These are phyloP conservation scores for Acromyrmex charruanus DNA, from an alignment of 1,140 invertebrate species.

Conservation along the genomic window DNA sequence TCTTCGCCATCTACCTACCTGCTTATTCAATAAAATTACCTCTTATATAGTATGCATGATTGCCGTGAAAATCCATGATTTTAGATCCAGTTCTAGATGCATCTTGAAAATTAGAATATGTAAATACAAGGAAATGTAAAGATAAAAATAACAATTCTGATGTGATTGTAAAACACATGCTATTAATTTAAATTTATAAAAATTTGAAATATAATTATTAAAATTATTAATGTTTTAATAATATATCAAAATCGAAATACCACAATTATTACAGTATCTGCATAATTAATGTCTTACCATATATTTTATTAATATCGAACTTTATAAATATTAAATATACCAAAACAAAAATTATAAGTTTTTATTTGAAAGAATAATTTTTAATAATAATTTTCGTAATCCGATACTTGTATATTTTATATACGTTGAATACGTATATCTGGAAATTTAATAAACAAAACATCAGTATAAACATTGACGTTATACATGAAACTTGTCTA, in stretches of 20 bases:
- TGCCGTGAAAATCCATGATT: slow-evolving; percentile 62
- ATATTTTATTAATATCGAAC: neutral
- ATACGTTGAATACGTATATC: neutral
- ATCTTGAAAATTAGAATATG: slow-evolving; percentile 45
- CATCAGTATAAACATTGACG: neutral
- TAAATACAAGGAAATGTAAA: neutral
- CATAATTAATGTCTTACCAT: slow-evolving; percentile 1
- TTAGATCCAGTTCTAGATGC: slow-evolving; percentile 14
- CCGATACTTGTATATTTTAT: neutral
- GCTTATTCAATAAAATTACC: slow-evolving; percentile 69
- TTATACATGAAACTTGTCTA: neutral
- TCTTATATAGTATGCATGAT: slow-evolving; percentile 61
- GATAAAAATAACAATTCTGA: neutral
- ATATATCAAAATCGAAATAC: slow-evolving; percentile 8
- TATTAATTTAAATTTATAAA: slow-evolving; percentile 23
- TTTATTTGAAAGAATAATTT: neutral
- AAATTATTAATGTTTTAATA: neutral
- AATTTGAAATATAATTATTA: neutral
- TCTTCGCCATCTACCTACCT: slow-evolving; percentile 57
- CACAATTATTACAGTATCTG: neutral
- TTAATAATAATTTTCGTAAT: neutral
- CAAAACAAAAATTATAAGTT: neutral
- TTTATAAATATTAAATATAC: slow-evolving; percentile 6
- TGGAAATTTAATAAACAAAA: slow-evolving; percentile 6
- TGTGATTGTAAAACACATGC: neutral